Base-by-base conservation (phyloP, 2,888 invertebrate genomes). In the Sicus ferrugineus region DNA sequence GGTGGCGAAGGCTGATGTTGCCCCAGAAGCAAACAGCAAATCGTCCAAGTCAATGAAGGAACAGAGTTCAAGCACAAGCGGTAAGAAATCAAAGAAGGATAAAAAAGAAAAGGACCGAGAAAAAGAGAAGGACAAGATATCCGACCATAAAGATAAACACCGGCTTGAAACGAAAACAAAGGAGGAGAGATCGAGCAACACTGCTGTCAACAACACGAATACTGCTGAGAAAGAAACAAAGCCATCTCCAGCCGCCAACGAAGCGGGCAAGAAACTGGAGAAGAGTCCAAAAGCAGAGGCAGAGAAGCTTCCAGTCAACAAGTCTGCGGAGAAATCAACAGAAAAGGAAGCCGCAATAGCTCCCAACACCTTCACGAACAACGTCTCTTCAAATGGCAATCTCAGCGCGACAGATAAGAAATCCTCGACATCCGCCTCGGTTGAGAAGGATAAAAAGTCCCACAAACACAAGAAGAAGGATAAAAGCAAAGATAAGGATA, bases 381-480 rank as follows among this genome's bases (percentile, higher is more conserved):
- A 69, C 48, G 16, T 75, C 28, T 73, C 74, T 2, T 70, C 76
- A 58, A 76, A 73, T 6, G 23, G 54, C 11, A 14, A 64, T 9
- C 5, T 61, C 5, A 71, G 46, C 59, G 30, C 5, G 4, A 28
- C 65, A 48, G 68, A 5, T n/a, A 71, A 74, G 66, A 62, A 87
- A 87, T 76, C 78, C 83, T 67, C 87, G 86, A 48, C 67, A 16
- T 69, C 74, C 42, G 50, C 73, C 38, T 30, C 62, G 5, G 59
- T 66, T 2, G 75, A 76, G 26, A 76, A 75, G 61, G 86, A 86
- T 68, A 88, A 88, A 78, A 86, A 87, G 73, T 88, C 88, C 76
- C 89, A 89, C 74, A 90, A 89, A 79, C 89, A 89, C 74, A 90
- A 89, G 84, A 89, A 89, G 80, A 89, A 89, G 80, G 89, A 90